Evolutionary conservation across 2,888 invertebrate species (phyloP).

Genomic region (Pogonocherus hispidulus): DNA sequence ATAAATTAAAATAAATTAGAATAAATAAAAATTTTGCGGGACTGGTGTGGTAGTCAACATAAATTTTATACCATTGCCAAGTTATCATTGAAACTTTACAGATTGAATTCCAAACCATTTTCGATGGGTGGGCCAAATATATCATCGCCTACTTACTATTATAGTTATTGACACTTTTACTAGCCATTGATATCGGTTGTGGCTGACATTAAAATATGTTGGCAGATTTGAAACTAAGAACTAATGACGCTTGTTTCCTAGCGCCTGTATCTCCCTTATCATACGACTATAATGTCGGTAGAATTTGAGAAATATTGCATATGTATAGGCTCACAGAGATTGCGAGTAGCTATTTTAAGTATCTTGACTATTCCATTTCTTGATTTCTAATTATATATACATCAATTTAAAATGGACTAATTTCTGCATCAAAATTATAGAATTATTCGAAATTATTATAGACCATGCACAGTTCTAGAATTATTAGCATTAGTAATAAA

Average conservation of each 20-base stretch:
- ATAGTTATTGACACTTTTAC: constrained; percentile 27
- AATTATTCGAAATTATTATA: too few species aligned
- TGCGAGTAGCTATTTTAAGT: too few species aligned
- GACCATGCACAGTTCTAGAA: too few species aligned
- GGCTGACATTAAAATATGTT: constrained; percentile 29
- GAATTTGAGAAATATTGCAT: too few species aligned
- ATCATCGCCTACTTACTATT: constrained; percentile 29
- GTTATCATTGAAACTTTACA: constrained; percentile 33
- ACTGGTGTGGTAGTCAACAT: constrained; percentile 17
- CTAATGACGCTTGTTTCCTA: constrained; percentile 3
- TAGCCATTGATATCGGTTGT: constrained; percentile 18
- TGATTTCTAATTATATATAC: too few species aligned
- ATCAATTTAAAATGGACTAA: too few species aligned
- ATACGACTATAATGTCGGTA: too few species aligned
- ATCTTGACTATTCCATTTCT: too few species aligned
- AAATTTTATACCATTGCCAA: constrained; percentile 29
- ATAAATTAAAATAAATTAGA: constrained; percentile 32
- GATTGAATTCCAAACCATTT: constrained; percentile 16
- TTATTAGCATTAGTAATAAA: too few species aligned
- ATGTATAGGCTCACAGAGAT: too few species aligned
- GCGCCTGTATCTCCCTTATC: too few species aligned
- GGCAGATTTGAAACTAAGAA: constrained; percentile 12
- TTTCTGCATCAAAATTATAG: too few species aligned
- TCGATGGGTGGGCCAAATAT: constrained; percentile 31
- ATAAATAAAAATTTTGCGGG: constrained; percentile 25